These are phyloP conservation scores for Dicyrtoma fusca DNA, from an alignment of 2,888 invertebrate species.

Conservation along the genomic window DNA sequence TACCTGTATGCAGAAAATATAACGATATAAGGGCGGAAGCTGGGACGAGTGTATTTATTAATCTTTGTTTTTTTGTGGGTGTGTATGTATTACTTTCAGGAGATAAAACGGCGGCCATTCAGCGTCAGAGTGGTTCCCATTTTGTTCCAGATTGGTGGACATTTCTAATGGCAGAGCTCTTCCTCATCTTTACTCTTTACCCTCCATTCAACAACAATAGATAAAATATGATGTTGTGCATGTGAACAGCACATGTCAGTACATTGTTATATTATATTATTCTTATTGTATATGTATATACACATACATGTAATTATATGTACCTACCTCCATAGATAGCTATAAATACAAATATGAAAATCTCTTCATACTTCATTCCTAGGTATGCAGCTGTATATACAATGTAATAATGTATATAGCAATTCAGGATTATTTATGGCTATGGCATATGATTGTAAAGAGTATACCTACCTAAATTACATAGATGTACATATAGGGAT, in stretches of 20 bases:
- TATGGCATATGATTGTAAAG: too few relatives aligned
- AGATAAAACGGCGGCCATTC: conserved; percentile 57
- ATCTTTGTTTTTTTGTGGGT: conserved; percentile 9
- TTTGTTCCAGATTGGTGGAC: conserved; percentile 55
- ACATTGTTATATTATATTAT: neutral
- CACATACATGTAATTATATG: too few relatives aligned
- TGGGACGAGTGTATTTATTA: neutral
- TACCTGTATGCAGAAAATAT: neutral
- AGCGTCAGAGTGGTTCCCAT: conserved; percentile 54
- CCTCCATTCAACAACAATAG: conserved; percentile 24
- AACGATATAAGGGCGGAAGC: neutral
- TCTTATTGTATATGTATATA: too few relatives aligned
- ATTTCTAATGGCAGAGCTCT: conserved; percentile 39
- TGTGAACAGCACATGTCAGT: conserved; percentile 3
- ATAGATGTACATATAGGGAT: too few relatives aligned
- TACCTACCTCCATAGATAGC: too few relatives aligned
- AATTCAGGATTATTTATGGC: too few relatives aligned
- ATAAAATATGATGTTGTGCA: conserved; percentile 26
- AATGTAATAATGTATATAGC: too few relatives aligned
- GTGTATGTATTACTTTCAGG: conserved; percentile 48
- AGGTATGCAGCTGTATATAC: too few relatives aligned
- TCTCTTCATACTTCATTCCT: too few relatives aligned
- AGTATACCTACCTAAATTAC: too few relatives aligned
- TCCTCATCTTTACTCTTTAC: conserved; percentile 15
- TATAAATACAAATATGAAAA: too few relatives aligned